These are phyloP conservation scores for Lasius fuliginosus DNA, from an alignment of 2,888 invertebrate species.

Conservation along the genomic window DNA sequence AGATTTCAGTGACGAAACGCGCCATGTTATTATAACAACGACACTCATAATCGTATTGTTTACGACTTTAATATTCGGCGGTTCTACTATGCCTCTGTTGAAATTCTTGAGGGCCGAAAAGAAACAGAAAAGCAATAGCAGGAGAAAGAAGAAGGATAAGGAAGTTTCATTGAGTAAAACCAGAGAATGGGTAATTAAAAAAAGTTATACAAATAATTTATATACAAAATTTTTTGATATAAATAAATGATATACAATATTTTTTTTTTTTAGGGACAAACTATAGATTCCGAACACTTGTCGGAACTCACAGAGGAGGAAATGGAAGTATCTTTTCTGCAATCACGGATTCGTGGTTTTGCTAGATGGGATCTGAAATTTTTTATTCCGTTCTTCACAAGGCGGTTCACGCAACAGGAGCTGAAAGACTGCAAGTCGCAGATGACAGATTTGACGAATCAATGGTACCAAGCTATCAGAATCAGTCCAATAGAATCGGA, in stretches of 20 bases:
- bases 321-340: constrained; percentile 95
- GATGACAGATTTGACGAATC: constrained; percentile 98
- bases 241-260: neutral
- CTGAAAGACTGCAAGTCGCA: constrained; percentile 98
- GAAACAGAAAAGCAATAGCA: constrained; percentile 87
- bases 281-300: constrained; percentile 97
- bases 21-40: constrained; percentile 98
- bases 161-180: constrained; percentile 98
- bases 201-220: constrained; percentile 21
- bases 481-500: constrained; percentile 95
- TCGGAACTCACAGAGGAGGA: constrained; percentile 97
- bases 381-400: constrained; percentile 98
- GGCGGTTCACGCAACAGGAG: constrained; percentile 98
- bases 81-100: constrained; percentile 98
- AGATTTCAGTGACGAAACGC: constrained; percentile 96
- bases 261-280: constrained; percentile 89
- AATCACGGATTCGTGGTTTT: constrained; percentile 94
- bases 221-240: neutral
- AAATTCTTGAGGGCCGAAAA: constrained; percentile 94
- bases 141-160: constrained; percentile 90
- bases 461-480: constrained; percentile 98
- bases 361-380: constrained; percentile 97
- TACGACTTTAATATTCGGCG: constrained; percentile 98
- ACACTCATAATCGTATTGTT: constrained; percentile 99
- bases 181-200: constrained; percentile 93